phyloP scores from a whole-genome alignment of 2,888 invertebrate species.

The Trichogramma dendrolimi region DNA sequence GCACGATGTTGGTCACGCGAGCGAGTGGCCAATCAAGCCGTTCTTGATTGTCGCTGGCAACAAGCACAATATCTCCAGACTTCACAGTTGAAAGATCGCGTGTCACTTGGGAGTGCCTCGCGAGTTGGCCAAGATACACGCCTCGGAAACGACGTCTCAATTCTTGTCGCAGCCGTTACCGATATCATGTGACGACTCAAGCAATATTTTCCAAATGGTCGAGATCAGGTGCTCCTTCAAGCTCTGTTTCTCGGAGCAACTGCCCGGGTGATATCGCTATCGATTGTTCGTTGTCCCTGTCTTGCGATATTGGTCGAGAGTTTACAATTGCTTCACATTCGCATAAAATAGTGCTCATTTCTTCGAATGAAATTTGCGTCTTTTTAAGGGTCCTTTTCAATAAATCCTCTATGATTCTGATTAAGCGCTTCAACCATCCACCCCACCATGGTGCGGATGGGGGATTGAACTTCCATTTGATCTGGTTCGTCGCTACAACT shows the following conservation, averaged over 20 bases:
- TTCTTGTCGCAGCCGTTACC: not conserved
- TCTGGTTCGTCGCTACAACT: slow-evolving; percentile 24
- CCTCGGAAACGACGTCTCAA: not conserved
- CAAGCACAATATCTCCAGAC: not conserved
- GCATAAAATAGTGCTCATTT: not conserved
- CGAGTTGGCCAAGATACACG: not conserved
- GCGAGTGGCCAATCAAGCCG: not conserved
- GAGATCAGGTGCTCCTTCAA: not conserved
- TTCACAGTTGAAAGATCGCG: not conserved
- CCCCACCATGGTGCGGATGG: slow-evolving; percentile 50
- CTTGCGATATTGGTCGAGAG: not conserved
- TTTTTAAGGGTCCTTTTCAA: not conserved
- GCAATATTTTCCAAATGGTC: not conserved
- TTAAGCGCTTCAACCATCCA: slow-evolving; percentile 50
- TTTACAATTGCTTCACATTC: not conserved
- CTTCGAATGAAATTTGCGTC: not conserved
- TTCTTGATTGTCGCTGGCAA: not conserved
- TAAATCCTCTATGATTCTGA: not conserved
- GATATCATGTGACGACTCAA: not conserved
- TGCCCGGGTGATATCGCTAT: not conserved
- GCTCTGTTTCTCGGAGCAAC: not conserved
- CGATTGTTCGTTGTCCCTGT: not conserved
- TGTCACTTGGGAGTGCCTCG: not conserved
- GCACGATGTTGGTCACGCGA: not conserved
- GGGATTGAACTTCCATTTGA: slow-evolving; percentile 44